Evolutionary conservation across 1,140 invertebrate genomes (phyloP).

Genomic region (Calosoma granatense): DNA sequence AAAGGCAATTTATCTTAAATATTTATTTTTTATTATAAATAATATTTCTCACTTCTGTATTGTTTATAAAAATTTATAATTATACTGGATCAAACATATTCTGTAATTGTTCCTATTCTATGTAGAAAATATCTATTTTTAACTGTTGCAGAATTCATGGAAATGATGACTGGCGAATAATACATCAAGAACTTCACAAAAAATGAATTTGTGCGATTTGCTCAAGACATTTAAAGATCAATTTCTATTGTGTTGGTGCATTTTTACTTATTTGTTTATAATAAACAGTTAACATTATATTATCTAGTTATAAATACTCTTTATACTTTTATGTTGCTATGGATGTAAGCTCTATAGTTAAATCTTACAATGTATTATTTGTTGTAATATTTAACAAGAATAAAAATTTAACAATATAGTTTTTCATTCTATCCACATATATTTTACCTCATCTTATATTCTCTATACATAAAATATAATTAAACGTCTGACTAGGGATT

Average conservation of each 20-base stretch:
- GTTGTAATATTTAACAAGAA: background rate
- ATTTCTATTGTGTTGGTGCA: background rate
- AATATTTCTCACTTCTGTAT: no score
- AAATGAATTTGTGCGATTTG: constrained; percentile 1
- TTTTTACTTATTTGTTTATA: background rate
- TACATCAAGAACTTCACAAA: constrained; percentile 9
- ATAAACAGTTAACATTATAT: background rate
- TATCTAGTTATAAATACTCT: background rate
- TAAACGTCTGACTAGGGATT: no score
- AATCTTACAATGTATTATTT: background rate
- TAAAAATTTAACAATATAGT: background rate
- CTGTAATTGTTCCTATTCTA: no score
- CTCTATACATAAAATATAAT: no score
- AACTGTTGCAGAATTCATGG: constrained; percentile 80
- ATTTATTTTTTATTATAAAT: no score
- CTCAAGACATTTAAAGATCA: background rate
- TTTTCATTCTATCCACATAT: background rate
- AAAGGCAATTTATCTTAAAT: no score
- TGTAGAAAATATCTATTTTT: no score
- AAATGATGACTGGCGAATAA: constrained; percentile 93
- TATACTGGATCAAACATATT: no score
- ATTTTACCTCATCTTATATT: background rate
- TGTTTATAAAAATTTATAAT: no score
- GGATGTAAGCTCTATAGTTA: no score
- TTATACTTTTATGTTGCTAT: no score